Base-by-base conservation (phyloP, 2,888 invertebrate species). In the Gasteruption jaculator region DNA sequence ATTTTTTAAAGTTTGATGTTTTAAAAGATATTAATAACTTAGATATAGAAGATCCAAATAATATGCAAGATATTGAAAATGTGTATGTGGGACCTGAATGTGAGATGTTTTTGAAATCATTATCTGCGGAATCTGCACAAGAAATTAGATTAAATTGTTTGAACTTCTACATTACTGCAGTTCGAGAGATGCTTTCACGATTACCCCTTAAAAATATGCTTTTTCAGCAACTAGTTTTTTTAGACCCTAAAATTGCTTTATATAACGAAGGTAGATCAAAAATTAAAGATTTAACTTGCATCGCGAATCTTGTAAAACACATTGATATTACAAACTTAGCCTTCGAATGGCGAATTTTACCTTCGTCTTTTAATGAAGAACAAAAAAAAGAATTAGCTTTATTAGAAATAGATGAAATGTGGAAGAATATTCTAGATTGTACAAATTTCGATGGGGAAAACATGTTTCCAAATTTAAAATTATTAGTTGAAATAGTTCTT, bases 331-430 rank as follows among this genome's bases (percentile, higher is more conserved):
- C 19, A 18, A 6, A 18, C 11, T 18, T 32, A 10, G 10, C 32
- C 6, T 32, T 8, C 21, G 32, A 32, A 32, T 32, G 32, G 19
- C 6, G 5, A 19, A 32, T 18, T 3, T 16, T 32, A 4, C 32
- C 32, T 12, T 11, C 18, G 21, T 11, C 21, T 16, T 32, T 7
- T 32, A 32, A 18, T 10, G 16, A 32, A 12, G 11, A 7, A 4
- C 8, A 32, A 32, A 32, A 32, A n/a, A 32, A 16, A 18, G 10
- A 32, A 18, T 32, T 32, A 32, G n/a, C 5, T 16, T 10, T 12
- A 10, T 18, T 32, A 19, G 18, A 32, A 32, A 7, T 32, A 32
- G 32, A 32, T 32, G 19, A 18, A n/a, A 32, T 32, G 32, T 32
- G 32, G 32, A 32, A 6, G 21, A 4, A 8, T 7, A 32, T 32